Base-by-base conservation (phyloP, 2,888 invertebrate species). In the Smittia aterrima region DNA sequence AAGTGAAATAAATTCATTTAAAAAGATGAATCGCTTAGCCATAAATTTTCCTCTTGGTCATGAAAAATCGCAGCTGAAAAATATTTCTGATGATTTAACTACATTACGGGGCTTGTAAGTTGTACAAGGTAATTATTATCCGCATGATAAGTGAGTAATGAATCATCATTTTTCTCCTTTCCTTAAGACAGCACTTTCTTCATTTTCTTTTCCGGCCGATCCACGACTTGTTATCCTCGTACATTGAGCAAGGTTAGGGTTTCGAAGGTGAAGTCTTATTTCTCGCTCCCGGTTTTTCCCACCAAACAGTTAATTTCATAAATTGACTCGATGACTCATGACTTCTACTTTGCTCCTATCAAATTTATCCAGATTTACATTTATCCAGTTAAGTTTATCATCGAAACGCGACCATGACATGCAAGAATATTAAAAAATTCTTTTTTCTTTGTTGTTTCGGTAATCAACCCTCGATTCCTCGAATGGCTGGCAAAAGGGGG, bases 251-350 rank as follows among this genome's bases (percentile, higher is more conserved):
- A 47, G 47, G 47, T 16, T n/a, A 47, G 2, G 47, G 16, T 47
- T n/a, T 2, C 47, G 2, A 16, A 47, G n/a, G 6, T 16, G 47
- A 47, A 47, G 47, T 16, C 4, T 6, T 11, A 6, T 47, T 11
- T n/a, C 16, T 47, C 47, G 47, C n/a, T n/a, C n/a, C n/a, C n/a
- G 11, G n/a, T 13, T n/a, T 11, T 16, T 13, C 47, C 47, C 11
- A n/a, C 9, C 4, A 6, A 47, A 47, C 16, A 11, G 47, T 6
- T 47, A 13, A 47, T 47, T 47, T 47, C 16, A 11, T 47, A 47
- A 47, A 47, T 47, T 47, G 47, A 47, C 47, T 47, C 47, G 47
- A 47, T 47, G 47, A 47, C 47, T 47, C 47, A 47, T 47, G n/a
- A n/a, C 6, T 11, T 38, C n/a, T 38, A 38, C 38, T n/a, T n/a